Evolutionary conservation across 2,888 invertebrate species (phyloP), one percentile per base, ranked within the genome.

Genomic region (Chymomyza fuscimana): DNA sequence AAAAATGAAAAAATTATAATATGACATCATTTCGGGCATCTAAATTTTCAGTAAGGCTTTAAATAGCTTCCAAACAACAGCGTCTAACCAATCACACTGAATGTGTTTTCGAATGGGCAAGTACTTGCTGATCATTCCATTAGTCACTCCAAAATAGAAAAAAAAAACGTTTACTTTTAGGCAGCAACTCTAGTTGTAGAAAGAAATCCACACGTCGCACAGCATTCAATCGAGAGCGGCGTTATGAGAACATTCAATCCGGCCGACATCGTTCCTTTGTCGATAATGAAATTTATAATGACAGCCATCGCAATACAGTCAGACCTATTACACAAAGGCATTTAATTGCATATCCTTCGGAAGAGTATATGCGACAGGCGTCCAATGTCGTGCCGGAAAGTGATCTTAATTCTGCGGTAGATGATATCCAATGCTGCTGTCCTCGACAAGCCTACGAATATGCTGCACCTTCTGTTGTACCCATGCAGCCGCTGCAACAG

Each of bases 91-190:
- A 36, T 36, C 6, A 67, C 70, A 54, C 51, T 62, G 22, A 59
- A 69, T 66, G 61, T 65, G 65, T 69, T 46, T 65, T 58, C 61
- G 65, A 65, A 74, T 81, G 74, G 76, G 82, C 63, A 70, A 74
- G 66, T 72, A 9, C 15, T 54, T 19, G 12, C 40, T 46, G 32
- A 25, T 25, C 9, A 36, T 36, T 36, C 6, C 36, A 36, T 36
- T 36, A 12, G 12, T 46, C 10, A 2, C 10, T 10, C 12, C 12
- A 2, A 46, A 46, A 46, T 3, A 46, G 5, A 2, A 19, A 54
- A 12, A 9, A 12, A 9, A 16, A n/a, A n/a, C 7, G 1, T 2
- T 16, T n/a, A 54, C 3, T 54, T 54, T 54, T 19, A 54, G 54
- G 54, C 54, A n/a, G 4, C 22, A 16, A 15, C 15, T 15, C 19